These are phyloP conservation scores for Clusia tigrina DNA, from an alignment of 2,888 invertebrate species.

Conservation along the genomic window DNA sequence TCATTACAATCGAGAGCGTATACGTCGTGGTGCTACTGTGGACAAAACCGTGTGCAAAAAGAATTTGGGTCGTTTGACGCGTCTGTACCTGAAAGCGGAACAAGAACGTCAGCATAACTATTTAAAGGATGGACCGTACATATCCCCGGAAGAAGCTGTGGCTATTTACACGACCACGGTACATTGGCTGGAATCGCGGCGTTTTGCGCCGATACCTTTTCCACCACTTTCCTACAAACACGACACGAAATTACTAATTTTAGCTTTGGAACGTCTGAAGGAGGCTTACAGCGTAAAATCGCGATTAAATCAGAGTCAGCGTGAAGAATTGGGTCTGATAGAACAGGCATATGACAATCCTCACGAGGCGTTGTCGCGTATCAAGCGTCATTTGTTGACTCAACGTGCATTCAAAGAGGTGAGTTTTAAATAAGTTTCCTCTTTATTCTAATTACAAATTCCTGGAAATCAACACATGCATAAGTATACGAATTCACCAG, in stretches of 20 bases:
- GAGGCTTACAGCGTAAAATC: slow-evolving; percentile 99
- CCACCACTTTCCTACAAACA: slow-evolving; percentile 99
- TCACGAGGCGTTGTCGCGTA: slow-evolving; percentile 97
- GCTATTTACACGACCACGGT: slow-evolving; percentile 99
- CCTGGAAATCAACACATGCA: not conserved
- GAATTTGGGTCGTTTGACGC: slow-evolving; percentile 96
- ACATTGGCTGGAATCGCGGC: slow-evolving; percentile 97
- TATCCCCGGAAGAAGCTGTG: slow-evolving; percentile 99
- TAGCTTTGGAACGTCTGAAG: slow-evolving; percentile 94
- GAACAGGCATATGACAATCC: slow-evolving; percentile 99
- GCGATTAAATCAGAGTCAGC: slow-evolving; percentile 96
- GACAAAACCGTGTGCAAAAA: slow-evolving; percentile 99
- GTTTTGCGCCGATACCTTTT: slow-evolving; percentile 99
- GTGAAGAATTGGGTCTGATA: slow-evolving; percentile 97
- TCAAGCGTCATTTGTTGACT: slow-evolving; percentile 98
- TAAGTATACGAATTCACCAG: not conserved
- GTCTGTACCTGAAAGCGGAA: slow-evolving; percentile 96
- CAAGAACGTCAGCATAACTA: slow-evolving; percentile 99
- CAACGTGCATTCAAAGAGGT: slow-evolving; percentile 98
- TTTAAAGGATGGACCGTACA: slow-evolving; percentile 98
- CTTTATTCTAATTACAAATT: not conserved
- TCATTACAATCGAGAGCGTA: slow-evolving; percentile 98
- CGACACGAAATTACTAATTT: slow-evolving; percentile 96
- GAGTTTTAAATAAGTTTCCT: slow-evolving; percentile 10
- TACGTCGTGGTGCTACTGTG: slow-evolving; percentile 98